These are phyloP conservation scores for Auanema sp. DNA, from an alignment of 2,888 invertebrate species.

Conservation along the genomic window DNA sequence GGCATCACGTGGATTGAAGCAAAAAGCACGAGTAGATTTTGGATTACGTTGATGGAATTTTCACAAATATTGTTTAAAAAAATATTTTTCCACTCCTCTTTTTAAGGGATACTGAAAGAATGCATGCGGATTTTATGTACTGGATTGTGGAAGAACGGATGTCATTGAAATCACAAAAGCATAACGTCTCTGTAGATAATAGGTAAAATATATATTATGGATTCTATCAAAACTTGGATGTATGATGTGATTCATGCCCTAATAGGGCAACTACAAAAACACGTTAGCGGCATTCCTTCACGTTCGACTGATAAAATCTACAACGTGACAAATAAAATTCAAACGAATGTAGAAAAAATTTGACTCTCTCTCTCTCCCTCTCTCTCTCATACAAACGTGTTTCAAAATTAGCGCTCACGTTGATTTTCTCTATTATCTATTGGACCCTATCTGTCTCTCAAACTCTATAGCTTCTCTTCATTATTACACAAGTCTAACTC, in stretches of 20 bases:
- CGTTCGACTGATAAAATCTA: background rate
- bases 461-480: no score
- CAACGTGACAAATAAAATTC: slow-evolving; percentile 1
- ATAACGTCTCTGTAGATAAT: slow-evolving; percentile 43
- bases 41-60: no score
- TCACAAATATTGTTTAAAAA: background rate
- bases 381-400: background rate
- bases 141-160: slow-evolving; percentile 54
- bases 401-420: no score
- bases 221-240: no score
- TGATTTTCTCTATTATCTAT: no score
- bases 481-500: no score
- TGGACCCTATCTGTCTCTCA: no score
- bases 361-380: background rate
- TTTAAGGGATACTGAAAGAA: slow-evolving; percentile 35
- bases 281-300: background rate
- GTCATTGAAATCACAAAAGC: slow-evolving; percentile 37
- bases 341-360: background rate
- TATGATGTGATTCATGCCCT: no score
- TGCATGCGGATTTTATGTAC: slow-evolving; percentile 55
- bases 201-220: slow-evolving; percentile 17
- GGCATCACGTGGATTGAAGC: no score
- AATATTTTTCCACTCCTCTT: background rate
- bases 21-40: no score
- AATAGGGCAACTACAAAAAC: background rate